Evolutionary conservation across 2,113 vertebrate genomes (phyloP).

Genomic region (Neotragus moschatus): DNA sequence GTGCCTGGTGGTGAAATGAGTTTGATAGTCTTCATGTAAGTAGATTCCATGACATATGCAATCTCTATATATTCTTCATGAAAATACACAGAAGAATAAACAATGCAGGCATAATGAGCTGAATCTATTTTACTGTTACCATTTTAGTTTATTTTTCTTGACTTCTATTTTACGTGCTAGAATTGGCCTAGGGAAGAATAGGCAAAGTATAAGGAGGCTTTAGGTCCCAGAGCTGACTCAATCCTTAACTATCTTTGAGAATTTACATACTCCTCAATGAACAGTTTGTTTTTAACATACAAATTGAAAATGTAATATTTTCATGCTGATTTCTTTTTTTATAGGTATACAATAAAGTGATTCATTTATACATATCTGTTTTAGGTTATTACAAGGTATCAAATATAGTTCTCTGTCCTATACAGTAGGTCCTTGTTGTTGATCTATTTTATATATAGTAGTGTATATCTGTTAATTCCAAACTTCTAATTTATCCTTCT

Average conservation of each 20-base stretch:
- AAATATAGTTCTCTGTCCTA: not conserved
- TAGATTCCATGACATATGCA: not conserved
- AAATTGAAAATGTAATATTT: not conserved
- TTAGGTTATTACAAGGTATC: not conserved
- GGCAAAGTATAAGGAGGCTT: not conserved
- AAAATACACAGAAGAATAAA: not conserved
- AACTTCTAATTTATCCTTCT: not conserved
- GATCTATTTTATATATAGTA: not conserved
- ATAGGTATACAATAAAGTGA: not conserved
- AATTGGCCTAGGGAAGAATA: not conserved
- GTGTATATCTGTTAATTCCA: not conserved
- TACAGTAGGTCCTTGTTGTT: not conserved
- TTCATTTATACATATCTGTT: not conserved
- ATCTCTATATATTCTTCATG: not conserved
- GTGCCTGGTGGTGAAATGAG: not conserved
- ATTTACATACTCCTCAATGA: not conserved
- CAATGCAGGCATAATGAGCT: not conserved
- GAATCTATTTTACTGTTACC: not conserved
- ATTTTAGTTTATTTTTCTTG: not conserved
- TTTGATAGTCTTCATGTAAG: not conserved
- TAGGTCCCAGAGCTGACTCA: not conserved
- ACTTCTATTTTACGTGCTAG: not conserved
- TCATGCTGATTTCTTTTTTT: not conserved
- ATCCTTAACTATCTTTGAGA: not conserved
- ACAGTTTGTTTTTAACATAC: not conserved